Evolutionary conservation across 2,888 invertebrate species (phyloP).

Genomic region (Fragum sueziense): DNA sequence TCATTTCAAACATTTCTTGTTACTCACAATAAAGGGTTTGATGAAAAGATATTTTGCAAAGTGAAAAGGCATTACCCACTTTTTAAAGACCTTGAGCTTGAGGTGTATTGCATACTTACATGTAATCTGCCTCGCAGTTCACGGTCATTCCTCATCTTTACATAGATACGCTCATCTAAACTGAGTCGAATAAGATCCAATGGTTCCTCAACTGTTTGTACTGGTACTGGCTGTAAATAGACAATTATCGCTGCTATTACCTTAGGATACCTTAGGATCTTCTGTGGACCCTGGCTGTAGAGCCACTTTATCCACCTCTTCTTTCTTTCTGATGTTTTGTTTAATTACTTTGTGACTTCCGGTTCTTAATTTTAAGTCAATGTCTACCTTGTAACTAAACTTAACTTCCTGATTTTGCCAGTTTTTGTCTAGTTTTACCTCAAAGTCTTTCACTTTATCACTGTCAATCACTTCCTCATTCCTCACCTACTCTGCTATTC

Average conservation of each 20-base stretch:
- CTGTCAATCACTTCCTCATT: background rate
- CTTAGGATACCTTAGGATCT: background rate
- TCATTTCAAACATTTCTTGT: too few species aligned
- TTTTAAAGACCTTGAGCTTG: too few species aligned
- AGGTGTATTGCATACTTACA: conserved; percentile 85
- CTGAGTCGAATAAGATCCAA: conserved; percentile 97
- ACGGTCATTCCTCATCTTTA: conserved; percentile 99
- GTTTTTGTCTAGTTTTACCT: too few species aligned
- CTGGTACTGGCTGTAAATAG: conserved; percentile 71
- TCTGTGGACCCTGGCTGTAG: background rate
- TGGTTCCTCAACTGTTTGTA: conserved; percentile 95
- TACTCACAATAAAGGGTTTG: too few species aligned
- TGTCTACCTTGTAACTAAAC: background rate
- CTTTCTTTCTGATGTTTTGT: too few species aligned
- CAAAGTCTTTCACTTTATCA: too few species aligned
- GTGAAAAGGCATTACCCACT: too few species aligned
- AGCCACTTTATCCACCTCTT: too few species aligned
- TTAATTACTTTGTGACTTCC: too few species aligned
- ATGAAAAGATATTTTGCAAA: too few species aligned
- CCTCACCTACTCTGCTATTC: background rate
- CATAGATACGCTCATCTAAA: conserved; percentile 98
- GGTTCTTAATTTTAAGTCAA: too few species aligned
- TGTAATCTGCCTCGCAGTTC: conserved; percentile 97
- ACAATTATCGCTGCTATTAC: background rate
- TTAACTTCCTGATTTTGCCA: background rate